Evolutionary conservation across 2,113 vertebrate species (phyloP), one percentile per base, ranked within the genome.

Genomic region (Balaenoptera acutorostrata): DNA sequence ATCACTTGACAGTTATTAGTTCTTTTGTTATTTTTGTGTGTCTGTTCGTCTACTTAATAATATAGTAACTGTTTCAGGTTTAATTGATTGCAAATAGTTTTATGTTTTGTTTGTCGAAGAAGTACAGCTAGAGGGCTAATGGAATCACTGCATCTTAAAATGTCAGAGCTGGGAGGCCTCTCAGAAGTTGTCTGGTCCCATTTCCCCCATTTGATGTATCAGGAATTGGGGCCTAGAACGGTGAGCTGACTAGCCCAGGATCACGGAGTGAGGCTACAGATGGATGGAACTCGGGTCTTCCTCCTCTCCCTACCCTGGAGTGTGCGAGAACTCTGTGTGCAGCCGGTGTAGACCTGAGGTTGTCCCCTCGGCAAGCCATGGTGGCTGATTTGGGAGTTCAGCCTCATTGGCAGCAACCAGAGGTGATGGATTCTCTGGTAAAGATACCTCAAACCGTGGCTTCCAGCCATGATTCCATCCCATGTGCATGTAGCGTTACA

Each of bases 1-100:
- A 41, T 39, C 39, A 66, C 77, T 93, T 89, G 77, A 97, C 46
- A 93, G 95, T 96, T 95, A 87, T 74, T 94, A 68, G 94, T 75
- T 85, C 44, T 92, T 98, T 89, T 94, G 64, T 85, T 86, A 69
- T 81, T 91, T 74, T 66, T 89, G 69, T 12, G 41, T 96, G 78
- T 84, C 29, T 91, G 23, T 93, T 94, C 44, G n/a, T 88, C 88
- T 95, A 55, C 66, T 96, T 95, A 77, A 88, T 82, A 57, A 55
- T 72, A 55, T 11, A 72, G 44, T 68, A 88, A 95, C 46, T 9
- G 10, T 85, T 93, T 88, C 71, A 44, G 71, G 71, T 69, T 93
- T 72, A 95, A 71, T 94, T 72, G 91, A 68, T 80, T 68, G n/a
- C 57, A 83, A 87, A 39, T 36, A 87, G 64, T 55, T 87, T 29